Percentiles rank a stretch among this genome's conserved stretches.
Evolutionary conservation across 2,888 invertebrate species (phyloP).

Genomic region (Eledona agricola): DNA sequence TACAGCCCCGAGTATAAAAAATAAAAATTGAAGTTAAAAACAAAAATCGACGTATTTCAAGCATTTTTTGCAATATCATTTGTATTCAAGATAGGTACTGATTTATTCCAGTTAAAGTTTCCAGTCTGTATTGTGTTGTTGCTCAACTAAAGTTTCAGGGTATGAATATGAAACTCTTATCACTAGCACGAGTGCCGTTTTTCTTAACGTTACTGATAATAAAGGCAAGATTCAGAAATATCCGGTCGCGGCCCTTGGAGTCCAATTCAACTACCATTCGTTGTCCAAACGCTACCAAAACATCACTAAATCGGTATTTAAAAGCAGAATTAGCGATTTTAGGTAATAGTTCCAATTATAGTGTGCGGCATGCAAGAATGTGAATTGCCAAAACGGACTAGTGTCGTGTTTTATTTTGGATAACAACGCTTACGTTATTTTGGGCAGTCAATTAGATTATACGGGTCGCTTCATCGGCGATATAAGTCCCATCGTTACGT

Average conservation of each 20-base stretch:
- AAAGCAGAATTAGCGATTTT: no score
- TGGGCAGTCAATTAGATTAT: slow-evolving; percentile 72
- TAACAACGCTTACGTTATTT: slow-evolving; percentile 87
- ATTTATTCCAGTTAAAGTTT: no score
- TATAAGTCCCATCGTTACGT: slow-evolving; percentile 75
- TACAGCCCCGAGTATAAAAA: no score
- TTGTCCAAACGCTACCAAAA: slow-evolving; percentile 81
- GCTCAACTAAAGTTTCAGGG: slow-evolving; percentile 64
- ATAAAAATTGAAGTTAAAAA: no score
- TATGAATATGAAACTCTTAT: slow-evolving; percentile 71
- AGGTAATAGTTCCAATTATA: slow-evolving; percentile 61
- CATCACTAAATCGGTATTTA: slow-evolving; percentile 80
- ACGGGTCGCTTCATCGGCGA: slow-evolving; percentile 82
- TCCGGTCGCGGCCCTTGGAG: slow-evolving; percentile 76
- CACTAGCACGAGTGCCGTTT: slow-evolving; percentile 86
- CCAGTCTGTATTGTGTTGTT: no score
- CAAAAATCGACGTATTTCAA: no score
- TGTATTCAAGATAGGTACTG: no score
- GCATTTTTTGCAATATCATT: no score
- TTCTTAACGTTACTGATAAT: slow-evolving; percentile 53
- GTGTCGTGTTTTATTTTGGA: slow-evolving; percentile 87
- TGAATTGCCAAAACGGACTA: slow-evolving; percentile 69
- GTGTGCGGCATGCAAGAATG: not conserved
- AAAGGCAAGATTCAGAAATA: slow-evolving; percentile 70
- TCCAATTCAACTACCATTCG: slow-evolving; percentile 83